These are phyloP conservation scores for Phasia obesa DNA, from an alignment of 2,888 invertebrate genomes.

Conservation along the genomic window DNA sequence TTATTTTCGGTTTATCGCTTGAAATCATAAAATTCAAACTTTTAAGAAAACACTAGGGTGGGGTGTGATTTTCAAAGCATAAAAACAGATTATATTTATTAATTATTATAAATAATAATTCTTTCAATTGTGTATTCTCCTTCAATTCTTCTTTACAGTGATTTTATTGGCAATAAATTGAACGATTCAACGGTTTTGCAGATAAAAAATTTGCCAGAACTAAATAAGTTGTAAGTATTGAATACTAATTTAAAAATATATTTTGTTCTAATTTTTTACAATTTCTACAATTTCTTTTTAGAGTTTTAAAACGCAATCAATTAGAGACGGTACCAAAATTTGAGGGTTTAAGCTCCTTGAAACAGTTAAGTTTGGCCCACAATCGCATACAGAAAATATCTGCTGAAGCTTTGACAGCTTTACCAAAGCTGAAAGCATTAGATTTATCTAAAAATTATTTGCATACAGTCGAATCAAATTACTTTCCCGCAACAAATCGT, in stretches of 20 bases:
- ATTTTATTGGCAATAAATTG: constrained; percentile 85
- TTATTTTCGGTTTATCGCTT: no score
- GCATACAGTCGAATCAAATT: constrained; percentile 79
- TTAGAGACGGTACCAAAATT: constrained; percentile 91
- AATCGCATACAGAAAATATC: constrained; percentile 91
- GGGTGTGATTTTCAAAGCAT: neutral
- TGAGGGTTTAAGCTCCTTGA: constrained; percentile 88
- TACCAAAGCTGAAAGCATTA: constrained; percentile 82
- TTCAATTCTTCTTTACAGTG: constrained; percentile 81
- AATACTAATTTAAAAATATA: neutral
- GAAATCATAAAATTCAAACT: no score
- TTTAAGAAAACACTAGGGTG: no score
- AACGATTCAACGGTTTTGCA: constrained; percentile 83
- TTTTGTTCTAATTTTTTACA: neutral
- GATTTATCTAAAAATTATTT: constrained; percentile 83
- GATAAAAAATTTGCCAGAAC: constrained; percentile 82
- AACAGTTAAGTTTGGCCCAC: constrained; percentile 89
- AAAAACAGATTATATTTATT: neutral
- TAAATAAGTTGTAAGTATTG: constrained; percentile 83
- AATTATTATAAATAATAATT: neutral
- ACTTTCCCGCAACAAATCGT: constrained; percentile 83
- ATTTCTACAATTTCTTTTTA: constrained; percentile 62
- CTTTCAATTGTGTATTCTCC: neutral
- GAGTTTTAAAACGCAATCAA: constrained; percentile 89
- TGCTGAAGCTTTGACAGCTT: constrained; percentile 93